Conservation (phyloP, 37 sponge, comb jelly and placozoan genomes). For the Chondrilla cf. caribensis region DNA sequence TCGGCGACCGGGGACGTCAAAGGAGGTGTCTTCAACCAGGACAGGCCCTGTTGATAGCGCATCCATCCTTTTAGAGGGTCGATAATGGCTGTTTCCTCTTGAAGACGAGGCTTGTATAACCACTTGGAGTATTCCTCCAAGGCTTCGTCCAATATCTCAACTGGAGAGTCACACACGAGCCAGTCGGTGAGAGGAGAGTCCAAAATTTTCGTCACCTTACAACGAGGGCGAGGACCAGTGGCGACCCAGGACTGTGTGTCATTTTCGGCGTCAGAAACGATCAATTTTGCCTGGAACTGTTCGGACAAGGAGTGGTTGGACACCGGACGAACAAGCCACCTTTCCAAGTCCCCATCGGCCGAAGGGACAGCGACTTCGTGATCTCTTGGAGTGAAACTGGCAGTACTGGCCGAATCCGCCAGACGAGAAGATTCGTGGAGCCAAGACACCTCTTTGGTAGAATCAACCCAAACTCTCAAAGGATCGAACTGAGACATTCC, state of each 20-base stretch:
- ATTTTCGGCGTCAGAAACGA: neutral
- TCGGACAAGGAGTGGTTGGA: neutral
- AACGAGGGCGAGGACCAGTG: too few relatives aligned
- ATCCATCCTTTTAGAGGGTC: too few relatives aligned
- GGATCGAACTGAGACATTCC: neutral
- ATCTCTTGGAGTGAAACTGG: neutral
- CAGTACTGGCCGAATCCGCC: neutral
- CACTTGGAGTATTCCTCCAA: too few relatives aligned
- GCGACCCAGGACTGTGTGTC: neutral
- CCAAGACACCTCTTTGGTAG: neutral
- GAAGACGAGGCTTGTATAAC: too few relatives aligned
- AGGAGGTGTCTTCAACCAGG: too few relatives aligned
- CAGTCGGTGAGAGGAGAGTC: neutral
- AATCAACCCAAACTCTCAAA: neutral
- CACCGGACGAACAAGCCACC: slow-evolving; percentile 1
- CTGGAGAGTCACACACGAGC: neutral
- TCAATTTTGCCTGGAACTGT: neutral
- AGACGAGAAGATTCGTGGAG: neutral
- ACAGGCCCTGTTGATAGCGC: too few relatives aligned
- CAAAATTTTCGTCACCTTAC: neutral
- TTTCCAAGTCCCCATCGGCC: neutral
- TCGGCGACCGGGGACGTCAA: too few relatives aligned
- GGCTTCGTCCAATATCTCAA: too few relatives aligned
- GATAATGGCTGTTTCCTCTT: too few relatives aligned
- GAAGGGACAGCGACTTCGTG: slow-evolving; percentile 3